These are phyloP conservation scores for Melanchra persicariae DNA, from an alignment of 2,888 invertebrate species.

Conservation along the genomic window DNA sequence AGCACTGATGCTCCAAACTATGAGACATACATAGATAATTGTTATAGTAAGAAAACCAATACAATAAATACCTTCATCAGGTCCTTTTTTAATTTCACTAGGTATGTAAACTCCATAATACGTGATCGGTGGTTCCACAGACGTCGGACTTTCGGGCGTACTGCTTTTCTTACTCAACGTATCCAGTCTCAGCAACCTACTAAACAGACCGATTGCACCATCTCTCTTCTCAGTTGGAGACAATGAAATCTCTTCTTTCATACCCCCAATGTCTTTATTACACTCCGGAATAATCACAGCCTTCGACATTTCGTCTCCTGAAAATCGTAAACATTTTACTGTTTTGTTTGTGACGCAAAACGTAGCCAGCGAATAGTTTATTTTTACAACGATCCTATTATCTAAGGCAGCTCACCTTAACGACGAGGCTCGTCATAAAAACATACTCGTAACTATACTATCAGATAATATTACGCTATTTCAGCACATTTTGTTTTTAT, in stretches of 20 bases:
- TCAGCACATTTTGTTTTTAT: conserved; percentile 73
- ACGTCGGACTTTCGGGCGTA: conserved; percentile 77
- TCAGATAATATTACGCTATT: conserved; percentile 59
- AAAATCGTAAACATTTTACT: conserved; percentile 86
- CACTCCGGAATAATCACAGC: conserved; percentile 84
- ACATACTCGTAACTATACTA: conserved; percentile 74
- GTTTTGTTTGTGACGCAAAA: conserved; percentile 88
- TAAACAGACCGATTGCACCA: conserved; percentile 82
- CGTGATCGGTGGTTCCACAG: conserved; percentile 78
- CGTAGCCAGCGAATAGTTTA: conserved; percentile 76
- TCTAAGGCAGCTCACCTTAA: conserved; percentile 73
- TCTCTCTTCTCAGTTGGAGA: conserved; percentile 85
- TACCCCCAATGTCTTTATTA: conserved; percentile 82
- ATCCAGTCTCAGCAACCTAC: conserved; percentile 84
- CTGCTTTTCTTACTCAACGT: conserved; percentile 77
- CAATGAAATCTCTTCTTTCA: conserved; percentile 83
- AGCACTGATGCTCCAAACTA: background rate
- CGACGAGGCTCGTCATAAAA: conserved; percentile 80
- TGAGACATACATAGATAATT: no score
- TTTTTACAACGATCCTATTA: conserved; percentile 75
- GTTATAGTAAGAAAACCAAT: conserved; percentile 12
- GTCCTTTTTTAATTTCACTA: conserved; percentile 88
- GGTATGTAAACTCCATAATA: conserved; percentile 90
- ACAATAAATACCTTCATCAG: conserved; percentile 83
- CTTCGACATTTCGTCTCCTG: conserved; percentile 85